Evolutionary conservation across 2,888 invertebrate species (phyloP).

Genomic region (Heliconius aoede): DNA sequence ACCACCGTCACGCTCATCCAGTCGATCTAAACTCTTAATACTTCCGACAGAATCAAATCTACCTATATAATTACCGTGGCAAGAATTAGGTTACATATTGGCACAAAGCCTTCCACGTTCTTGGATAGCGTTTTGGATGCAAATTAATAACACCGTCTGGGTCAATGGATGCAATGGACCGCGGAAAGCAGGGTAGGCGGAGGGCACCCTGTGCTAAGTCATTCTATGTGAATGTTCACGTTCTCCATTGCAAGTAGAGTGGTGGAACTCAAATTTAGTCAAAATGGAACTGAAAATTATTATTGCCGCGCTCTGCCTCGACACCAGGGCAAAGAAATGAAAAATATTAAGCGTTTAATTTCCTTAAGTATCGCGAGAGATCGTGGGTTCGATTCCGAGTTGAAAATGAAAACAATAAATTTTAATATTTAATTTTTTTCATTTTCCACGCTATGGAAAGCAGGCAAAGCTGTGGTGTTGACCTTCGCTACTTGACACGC

Average conservation of each 20-base stretch:
- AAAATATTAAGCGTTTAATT: too few relatives aligned
- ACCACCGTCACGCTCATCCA: too few relatives aligned
- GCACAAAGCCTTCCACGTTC: constrained; percentile 24
- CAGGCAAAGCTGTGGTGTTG: not conserved
- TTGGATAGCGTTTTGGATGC: constrained; percentile 54
- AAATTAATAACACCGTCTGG: constrained; percentile 61
- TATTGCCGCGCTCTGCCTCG: too few relatives aligned
- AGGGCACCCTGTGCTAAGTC: too few relatives aligned
- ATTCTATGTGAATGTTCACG: too few relatives aligned
- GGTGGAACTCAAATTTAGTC: too few relatives aligned
- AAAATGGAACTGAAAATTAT: too few relatives aligned
- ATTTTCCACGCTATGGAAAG: not conserved
- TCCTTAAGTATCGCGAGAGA: too few relatives aligned
- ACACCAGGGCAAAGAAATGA: too few relatives aligned
- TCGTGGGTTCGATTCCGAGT: not conserved
- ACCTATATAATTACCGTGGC: not conserved
- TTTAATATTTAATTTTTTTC: not conserved
- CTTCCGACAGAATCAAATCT: not conserved
- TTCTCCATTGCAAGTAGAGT: too few relatives aligned
- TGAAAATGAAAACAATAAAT: not conserved
- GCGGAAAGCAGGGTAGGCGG: too few relatives aligned
- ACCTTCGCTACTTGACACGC: not conserved
- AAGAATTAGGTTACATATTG: constrained; percentile 24
- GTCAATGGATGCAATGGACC: constrained; percentile 65
- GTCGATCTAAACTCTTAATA: not conserved